Conservation (phyloP, 2,113 vertebrate genomes). For the Oplegnathus fasciatus region DNA sequence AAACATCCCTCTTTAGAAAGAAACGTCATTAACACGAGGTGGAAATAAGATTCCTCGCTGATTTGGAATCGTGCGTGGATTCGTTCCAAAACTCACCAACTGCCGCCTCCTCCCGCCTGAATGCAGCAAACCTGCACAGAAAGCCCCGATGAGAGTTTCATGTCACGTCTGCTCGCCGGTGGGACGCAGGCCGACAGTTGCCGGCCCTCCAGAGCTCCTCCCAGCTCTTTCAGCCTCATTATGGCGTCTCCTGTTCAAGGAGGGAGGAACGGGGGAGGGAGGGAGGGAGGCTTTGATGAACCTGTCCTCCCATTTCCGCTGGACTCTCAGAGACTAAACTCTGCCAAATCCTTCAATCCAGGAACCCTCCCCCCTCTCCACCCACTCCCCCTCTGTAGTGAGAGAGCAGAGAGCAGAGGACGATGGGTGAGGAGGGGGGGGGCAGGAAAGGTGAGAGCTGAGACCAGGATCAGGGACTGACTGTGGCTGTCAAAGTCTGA, state of each 20-base stretch:
- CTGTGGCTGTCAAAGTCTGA: not conserved
- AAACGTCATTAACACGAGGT: not conserved
- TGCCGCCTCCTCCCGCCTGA: not conserved
- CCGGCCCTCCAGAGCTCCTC: constrained; percentile 55
- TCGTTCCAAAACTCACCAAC: not conserved
- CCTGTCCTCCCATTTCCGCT: constrained; percentile 75
- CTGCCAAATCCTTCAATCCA: constrained; percentile 57
- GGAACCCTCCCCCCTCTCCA: constrained; percentile 4
- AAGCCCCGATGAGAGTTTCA: constrained; percentile 58
- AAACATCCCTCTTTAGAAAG: no score
- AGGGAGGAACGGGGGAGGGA: not conserved
- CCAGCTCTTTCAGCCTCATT: constrained; percentile 68
- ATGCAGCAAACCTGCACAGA: not conserved
- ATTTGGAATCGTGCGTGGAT: not conserved
- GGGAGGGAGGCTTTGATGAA: constrained; percentile 69
- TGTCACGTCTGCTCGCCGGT: constrained; percentile 48
- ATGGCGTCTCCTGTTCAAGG: constrained; percentile 43
- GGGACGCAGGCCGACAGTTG: constrained; percentile 35
- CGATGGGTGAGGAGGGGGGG: not conserved
- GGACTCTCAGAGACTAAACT: constrained; percentile 50
- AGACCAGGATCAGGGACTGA: not conserved
- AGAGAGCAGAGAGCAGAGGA: constrained; percentile 10
- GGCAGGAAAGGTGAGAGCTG: constrained; percentile 10
- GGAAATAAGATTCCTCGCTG: not conserved
- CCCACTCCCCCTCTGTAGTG: constrained; percentile 4